A percentile compares a stretch with the other conserved stretches of the same genome.
Evolutionary conservation across 2,888 invertebrate genomes (phyloP).

Genomic region (Liopterus haemorrhoidalis): DNA sequence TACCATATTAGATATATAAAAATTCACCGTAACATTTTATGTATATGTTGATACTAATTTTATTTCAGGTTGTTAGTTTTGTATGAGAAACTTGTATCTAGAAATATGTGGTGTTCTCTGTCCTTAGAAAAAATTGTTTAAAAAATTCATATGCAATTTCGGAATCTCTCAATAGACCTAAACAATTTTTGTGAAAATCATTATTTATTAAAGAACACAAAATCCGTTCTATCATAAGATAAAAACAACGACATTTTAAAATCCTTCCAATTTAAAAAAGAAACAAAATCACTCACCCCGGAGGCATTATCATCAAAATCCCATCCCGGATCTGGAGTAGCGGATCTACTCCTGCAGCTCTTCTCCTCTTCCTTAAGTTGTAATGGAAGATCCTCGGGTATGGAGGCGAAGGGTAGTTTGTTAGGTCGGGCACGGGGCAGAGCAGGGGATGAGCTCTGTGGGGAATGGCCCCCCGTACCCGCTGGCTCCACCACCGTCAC

Average conservation of each 20-base stretch:
- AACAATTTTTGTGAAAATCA: neutral
- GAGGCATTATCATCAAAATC: slow-evolving; percentile 44
- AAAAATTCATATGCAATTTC: no score
- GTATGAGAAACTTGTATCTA: no score
- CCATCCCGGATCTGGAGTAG: slow-evolving; percentile 44
- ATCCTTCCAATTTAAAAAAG: slow-evolving; percentile 2
- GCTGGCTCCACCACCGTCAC: slow-evolving; percentile 45
- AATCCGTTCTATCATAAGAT: neutral
- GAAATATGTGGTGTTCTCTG: no score
- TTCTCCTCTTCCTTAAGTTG: slow-evolving; percentile 42
- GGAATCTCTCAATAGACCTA: neutral
- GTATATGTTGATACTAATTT: no score
- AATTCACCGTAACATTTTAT: no score
- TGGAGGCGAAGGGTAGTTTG: slow-evolving; percentile 42
- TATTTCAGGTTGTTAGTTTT: no score
- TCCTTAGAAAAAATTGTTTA: neutral
- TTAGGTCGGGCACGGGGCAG: slow-evolving; percentile 41
- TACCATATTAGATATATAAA: no score
- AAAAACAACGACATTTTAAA: neutral
- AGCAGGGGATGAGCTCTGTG: slow-evolving; percentile 39
- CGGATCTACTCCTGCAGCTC: slow-evolving; percentile 38
- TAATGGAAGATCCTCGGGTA: slow-evolving; percentile 47
- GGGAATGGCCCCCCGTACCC: slow-evolving; percentile 36
- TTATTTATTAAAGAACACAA: neutral
- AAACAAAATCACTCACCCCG: slow-evolving; percentile 36